phyloP scores from a whole-genome alignment of 2,888 invertebrate species.

The Lathronympha strigana region DNA sequence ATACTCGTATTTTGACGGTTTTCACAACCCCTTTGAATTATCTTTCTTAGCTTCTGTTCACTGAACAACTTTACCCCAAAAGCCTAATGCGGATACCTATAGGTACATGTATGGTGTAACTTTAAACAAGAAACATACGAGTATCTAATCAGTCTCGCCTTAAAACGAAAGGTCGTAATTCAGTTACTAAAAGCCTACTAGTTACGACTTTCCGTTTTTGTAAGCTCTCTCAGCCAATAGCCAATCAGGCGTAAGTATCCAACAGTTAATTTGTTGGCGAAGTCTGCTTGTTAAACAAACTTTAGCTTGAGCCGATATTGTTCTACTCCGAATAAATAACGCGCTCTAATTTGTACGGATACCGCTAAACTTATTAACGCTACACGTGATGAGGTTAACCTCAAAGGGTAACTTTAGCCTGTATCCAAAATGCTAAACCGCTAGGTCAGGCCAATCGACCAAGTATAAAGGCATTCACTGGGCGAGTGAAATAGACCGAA shows the following conservation, averaged over 20 bases:
- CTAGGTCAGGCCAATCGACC: slow-evolving; percentile 1
- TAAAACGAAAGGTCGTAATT: not conserved
- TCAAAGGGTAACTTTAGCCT: slow-evolving; percentile 10
- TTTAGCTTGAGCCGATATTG: slow-evolving; percentile 26
- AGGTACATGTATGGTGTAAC: not conserved
- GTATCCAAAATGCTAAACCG: not conserved
- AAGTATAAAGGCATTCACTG: not conserved
- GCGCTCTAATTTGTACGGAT: slow-evolving; percentile 16
- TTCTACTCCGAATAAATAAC: slow-evolving; percentile 25
- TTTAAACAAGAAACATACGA: slow-evolving; percentile 3
- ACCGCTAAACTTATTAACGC: slow-evolving; percentile 19
- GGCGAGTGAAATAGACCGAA: too few species aligned
- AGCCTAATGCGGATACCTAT: not conserved
- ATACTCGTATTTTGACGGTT: too few species aligned
- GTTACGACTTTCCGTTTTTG: not conserved
- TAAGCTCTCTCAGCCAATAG: slow-evolving; percentile 2
- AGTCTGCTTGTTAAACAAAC: slow-evolving; percentile 30
- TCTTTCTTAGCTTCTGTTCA: too few species aligned
- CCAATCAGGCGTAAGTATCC: slow-evolving; percentile 36
- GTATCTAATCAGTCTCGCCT: not conserved
- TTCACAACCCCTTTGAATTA: too few species aligned
- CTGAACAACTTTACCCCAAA: not conserved
- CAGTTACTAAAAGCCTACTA: not conserved
- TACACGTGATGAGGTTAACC: slow-evolving; percentile 12
- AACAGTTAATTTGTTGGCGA: slow-evolving; percentile 37